Evolutionary conservation across 1,140 invertebrate species (phyloP).

Genomic region (Apis florea): DNA sequence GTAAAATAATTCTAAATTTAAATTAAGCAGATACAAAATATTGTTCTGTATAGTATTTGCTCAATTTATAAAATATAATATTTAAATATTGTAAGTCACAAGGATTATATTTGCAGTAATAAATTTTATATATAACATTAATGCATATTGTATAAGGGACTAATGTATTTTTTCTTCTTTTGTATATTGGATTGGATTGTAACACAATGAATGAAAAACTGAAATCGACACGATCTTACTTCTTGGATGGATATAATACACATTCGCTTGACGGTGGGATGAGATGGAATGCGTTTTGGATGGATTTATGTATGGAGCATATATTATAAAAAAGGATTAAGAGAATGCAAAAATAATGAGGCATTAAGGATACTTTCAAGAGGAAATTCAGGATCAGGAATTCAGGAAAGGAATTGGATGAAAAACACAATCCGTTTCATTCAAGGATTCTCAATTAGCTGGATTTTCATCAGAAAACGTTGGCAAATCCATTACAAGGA

Average conservation of each 20-base stretch:
- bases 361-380: conserved; percentile 68
- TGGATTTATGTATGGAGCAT: conserved; percentile 77
- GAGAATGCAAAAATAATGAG: conserved; percentile 62
- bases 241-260: conserved; percentile 79
- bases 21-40: background rate
- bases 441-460: conserved; percentile 68
- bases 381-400: conserved; percentile 71
- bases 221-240: conserved; percentile 80
- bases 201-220: conserved; percentile 81
- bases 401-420: conserved; percentile 63
- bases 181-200: conserved; percentile 82
- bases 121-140: conserved; percentile 63
- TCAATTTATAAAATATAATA: conserved; percentile 25
- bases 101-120: conserved; percentile 60
- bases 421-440: conserved; percentile 66
- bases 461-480: conserved; percentile 74
- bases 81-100: conserved; percentile 47
- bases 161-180: conserved; percentile 82
- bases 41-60: conserved; percentile 21
- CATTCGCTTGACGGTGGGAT: conserved; percentile 75
- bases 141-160: conserved; percentile 70
- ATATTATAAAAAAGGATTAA: conserved; percentile 69
- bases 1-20: conserved; percentile 12
- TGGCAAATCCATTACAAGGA: conserved; percentile 72
- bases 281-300: conserved; percentile 74